Evolutionary conservation across 1,140 invertebrate species (phyloP).

Genomic region (Lordiphosa collinella): DNA sequence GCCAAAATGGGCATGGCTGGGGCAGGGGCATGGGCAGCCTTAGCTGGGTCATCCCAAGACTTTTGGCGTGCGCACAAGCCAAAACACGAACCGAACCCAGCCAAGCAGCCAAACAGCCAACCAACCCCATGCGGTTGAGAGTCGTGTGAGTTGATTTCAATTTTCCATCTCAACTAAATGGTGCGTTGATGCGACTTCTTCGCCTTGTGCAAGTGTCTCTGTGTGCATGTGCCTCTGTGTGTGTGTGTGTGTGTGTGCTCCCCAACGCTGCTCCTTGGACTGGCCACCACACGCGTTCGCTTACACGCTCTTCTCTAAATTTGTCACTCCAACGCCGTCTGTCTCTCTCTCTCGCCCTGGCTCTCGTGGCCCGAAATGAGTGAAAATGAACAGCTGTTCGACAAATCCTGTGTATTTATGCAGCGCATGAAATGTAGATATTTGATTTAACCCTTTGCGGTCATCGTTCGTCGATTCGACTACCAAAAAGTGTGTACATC

Average conservation of each 20-base stretch:
- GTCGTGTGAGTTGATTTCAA: conserved; percentile 16
- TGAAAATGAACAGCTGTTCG: conserved; percentile 5
- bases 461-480: too few species aligned
- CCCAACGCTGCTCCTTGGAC: neutral
- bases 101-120: too few species aligned
- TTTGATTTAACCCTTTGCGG: too few species aligned
- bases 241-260: neutral
- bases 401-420: neutral
- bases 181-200: conserved; percentile 5
- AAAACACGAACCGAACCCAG: too few species aligned
- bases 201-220: neutral
- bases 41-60: conserved; percentile 4
- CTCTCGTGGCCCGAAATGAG: conserved; percentile 1
- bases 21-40: neutral
- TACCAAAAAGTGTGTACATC: too few species aligned
- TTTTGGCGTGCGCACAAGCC: conserved; percentile 4
- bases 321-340: neutral
- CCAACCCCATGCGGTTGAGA: conserved; percentile 24
- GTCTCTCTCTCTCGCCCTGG: neutral
- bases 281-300: neutral
- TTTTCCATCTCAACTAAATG: conserved; percentile 20
- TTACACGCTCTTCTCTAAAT: neutral
- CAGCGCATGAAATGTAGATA: neutral
- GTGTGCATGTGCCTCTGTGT: neutral
- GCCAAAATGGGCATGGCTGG: neutral